These are phyloP conservation scores for Morus bassanus DNA, from an alignment of 2,797 vertebrate genomes.

Conservation along the genomic window DNA sequence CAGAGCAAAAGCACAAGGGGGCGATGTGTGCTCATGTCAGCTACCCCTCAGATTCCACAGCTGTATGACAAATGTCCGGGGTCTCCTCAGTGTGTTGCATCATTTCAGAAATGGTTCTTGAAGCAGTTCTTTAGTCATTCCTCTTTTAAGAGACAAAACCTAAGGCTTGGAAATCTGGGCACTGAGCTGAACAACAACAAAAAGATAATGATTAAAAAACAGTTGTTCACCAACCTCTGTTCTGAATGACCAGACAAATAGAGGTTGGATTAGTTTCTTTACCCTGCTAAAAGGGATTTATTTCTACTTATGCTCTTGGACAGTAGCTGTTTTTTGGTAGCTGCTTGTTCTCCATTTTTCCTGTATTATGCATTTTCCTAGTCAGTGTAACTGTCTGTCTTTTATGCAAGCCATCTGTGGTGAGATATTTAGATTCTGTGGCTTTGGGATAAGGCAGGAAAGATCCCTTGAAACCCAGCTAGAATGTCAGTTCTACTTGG, in stretches of 20 bases:
- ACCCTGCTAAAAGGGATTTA: background rate
- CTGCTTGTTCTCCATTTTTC: background rate
- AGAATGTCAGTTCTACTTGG: background rate
- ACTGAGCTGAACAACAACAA: background rate
- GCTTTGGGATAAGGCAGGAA: background rate
- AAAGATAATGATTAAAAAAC: background rate
- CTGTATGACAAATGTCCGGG: background rate
- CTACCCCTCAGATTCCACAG: no score
- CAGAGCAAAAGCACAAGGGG: background rate
- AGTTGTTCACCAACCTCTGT: background rate
- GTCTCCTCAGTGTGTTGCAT: background rate
- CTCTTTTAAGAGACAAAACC: background rate
- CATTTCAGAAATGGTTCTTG: background rate
- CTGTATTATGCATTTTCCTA: background rate
- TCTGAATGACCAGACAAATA: background rate
- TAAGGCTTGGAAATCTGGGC: background rate
- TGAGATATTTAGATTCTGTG: background rate
- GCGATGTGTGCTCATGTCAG: background rate
- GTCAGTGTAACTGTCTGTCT: background rate
- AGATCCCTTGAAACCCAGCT: background rate
- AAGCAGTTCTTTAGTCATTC: background rate
- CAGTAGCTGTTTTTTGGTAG: background rate
- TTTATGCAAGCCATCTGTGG: background rate
- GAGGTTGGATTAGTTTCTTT: background rate
- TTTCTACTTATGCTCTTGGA: background rate